Conservation (phyloP, 2,888 invertebrate genomes). For the Pristionchus fissidentatus region DNA sequence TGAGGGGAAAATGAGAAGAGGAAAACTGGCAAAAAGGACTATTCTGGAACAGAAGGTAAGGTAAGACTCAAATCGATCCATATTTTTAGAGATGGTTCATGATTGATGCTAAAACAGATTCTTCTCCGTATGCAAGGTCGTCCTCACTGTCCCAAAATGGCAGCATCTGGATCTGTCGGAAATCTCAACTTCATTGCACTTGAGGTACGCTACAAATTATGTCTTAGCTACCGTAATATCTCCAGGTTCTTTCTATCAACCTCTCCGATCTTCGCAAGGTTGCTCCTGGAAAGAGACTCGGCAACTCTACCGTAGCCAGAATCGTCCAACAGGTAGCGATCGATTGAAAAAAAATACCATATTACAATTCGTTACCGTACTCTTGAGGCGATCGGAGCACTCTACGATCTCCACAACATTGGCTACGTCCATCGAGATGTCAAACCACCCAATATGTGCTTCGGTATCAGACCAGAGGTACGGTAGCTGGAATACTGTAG, state of each 20-base stretch:
- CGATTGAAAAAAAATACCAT: background rate
- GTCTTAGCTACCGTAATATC: background rate
- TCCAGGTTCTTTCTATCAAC: slow-evolving; percentile 32
- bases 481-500: background rate
- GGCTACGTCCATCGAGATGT: slow-evolving; percentile 46
- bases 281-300: slow-evolving; percentile 18
- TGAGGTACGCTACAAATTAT: background rate
- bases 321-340: slow-evolving; percentile 8
- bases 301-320: background rate
- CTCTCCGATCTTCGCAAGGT: slow-evolving; percentile 36
- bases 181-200: slow-evolving; percentile 40
- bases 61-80: too few relatives aligned
- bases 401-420: slow-evolving; percentile 40
- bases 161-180: slow-evolving; percentile 32
- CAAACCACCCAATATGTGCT: slow-evolving; percentile 49
- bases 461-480: slow-evolving; percentile 26
- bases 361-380: background rate
- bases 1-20: slow-evolving; percentile 44
- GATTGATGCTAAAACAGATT: slow-evolving; percentile 4
- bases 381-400: slow-evolving; percentile 32
- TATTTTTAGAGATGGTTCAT: background rate
- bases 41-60: slow-evolving; percentile 46
- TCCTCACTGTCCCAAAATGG: slow-evolving; percentile 41
- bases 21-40: slow-evolving; percentile 44
- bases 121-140: slow-evolving; percentile 48